Evolutionary conservation across 2,888 invertebrate species (phyloP).

Genomic region (Phasia obesa): DNA sequence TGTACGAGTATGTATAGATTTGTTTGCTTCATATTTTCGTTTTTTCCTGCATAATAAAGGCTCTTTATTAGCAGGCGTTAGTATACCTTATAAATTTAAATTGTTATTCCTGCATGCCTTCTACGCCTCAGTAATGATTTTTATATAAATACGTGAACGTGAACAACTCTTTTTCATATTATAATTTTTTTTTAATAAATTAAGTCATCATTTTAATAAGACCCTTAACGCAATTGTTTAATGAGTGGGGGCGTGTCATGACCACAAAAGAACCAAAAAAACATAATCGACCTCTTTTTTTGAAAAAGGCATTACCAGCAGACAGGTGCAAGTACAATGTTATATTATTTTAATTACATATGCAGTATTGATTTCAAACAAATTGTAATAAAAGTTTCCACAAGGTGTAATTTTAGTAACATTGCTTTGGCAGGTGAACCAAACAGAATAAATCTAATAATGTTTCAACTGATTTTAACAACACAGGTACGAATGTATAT

Average conservation of each 20-base stretch:
- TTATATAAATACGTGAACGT: background rate
- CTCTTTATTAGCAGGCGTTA: slow-evolving; percentile 58
- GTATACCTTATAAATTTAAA: slow-evolving; percentile 28
- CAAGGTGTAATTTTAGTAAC: too few species aligned
- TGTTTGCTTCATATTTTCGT: too few species aligned
- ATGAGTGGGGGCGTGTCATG: slow-evolving; percentile 49
- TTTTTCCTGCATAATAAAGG: slow-evolving; percentile 54
- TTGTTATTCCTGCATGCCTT: slow-evolving; percentile 7
- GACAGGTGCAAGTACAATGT: slow-evolving; percentile 59
- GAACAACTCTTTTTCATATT: slow-evolving; percentile 37
- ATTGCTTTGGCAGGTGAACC: too few species aligned
- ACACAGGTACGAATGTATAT: too few species aligned
- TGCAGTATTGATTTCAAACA: slow-evolving; percentile 27
- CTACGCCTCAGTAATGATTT: background rate
- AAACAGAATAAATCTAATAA: too few species aligned
- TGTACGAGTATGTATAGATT: too few species aligned
- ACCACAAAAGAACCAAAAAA: background rate
- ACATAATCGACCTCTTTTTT: slow-evolving; percentile 3
- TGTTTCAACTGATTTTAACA: too few species aligned
- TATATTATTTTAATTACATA: slow-evolving; percentile 35
- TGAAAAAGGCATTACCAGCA: slow-evolving; percentile 49
- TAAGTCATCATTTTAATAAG: slow-evolving; percentile 65
- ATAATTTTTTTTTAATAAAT: slow-evolving; percentile 39
- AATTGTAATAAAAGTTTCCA: background rate
- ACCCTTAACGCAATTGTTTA: slow-evolving; percentile 23